A percentile compares a stretch with the other conserved stretches of the same genome.
These are phyloP conservation scores for Neodiprion fabricii DNA, from an alignment of 1,140 invertebrate species.

Conservation along the genomic window DNA sequence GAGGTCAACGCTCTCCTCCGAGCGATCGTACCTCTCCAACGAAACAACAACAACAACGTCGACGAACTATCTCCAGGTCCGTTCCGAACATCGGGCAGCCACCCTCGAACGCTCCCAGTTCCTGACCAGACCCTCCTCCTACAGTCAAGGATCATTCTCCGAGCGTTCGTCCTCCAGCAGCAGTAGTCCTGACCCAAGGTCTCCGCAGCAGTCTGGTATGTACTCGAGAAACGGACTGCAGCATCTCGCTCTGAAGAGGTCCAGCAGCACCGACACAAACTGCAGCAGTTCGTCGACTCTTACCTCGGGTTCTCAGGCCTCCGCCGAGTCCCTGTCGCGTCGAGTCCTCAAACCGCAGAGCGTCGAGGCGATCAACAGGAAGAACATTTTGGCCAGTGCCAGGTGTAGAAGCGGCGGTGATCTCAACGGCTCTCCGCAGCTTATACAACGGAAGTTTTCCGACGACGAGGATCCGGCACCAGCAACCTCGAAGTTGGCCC, in stretches of 20 bases:
- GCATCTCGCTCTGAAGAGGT: conserved; percentile 51
- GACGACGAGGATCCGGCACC: conserved; percentile 52
- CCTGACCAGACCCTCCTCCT: conserved; percentile 31
- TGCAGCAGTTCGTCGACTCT: conserved; percentile 63
- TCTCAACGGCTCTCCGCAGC: conserved; percentile 67
- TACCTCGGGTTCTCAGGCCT: conserved; percentile 73
- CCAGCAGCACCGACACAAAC: conserved; percentile 50
- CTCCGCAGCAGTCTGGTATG: conserved; percentile 67
- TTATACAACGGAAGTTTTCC: conserved; percentile 71
- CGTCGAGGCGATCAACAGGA: conserved; percentile 82
- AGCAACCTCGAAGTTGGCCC: conserved; percentile 48
- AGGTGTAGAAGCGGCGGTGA: conserved; percentile 81
- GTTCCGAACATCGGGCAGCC: conserved; percentile 19
- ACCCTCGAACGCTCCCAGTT: conserved; percentile 20
- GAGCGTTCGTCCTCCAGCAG: conserved; percentile 55
- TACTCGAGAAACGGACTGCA: conserved; percentile 64
- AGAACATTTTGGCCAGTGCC: conserved; percentile 86
- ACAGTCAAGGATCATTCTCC: conserved; percentile 57
- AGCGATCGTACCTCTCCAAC: neutral
- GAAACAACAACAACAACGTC: conserved; percentile 28
- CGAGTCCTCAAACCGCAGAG: conserved; percentile 78
- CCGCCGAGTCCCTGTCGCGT: conserved; percentile 53
- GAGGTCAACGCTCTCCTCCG: conserved; percentile 48
- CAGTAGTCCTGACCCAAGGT: conserved; percentile 34
- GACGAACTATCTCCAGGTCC: conserved; percentile 28